These are phyloP conservation scores for Hippopotamus amphibius DNA, from an alignment of 2,113 vertebrate genomes.

Conservation along the genomic window DNA sequence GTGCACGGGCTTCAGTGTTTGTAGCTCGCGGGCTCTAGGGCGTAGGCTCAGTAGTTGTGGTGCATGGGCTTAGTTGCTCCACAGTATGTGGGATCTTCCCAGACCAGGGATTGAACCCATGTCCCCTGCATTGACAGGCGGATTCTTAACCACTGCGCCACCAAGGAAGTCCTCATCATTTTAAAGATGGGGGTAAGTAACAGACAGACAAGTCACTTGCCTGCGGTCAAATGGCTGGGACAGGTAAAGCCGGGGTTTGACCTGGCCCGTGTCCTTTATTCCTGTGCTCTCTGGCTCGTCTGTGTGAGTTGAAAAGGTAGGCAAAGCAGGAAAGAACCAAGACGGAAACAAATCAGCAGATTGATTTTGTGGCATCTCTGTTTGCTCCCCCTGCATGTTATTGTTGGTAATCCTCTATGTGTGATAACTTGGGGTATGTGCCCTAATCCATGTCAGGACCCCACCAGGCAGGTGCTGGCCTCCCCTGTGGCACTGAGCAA, in stretches of 20 bases:
- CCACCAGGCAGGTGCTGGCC: background rate
- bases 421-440: background rate
- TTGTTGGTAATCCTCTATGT: background rate
- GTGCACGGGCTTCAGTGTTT: too few relatives aligned
- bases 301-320: background rate
- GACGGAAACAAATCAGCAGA: background rate
- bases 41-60: too few relatives aligned
- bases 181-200: background rate
- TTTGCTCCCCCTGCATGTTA: background rate
- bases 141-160: too few relatives aligned
- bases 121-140: too few relatives aligned
- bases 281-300: rapidly evolving
- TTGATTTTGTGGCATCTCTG: too few relatives aligned
- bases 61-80: too few relatives aligned
- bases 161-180: background rate
- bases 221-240: background rate
- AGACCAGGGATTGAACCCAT: too few relatives aligned
- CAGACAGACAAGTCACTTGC: background rate
- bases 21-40: too few relatives aligned
- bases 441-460: background rate
- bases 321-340: background rate
- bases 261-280: background rate
- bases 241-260: background rate
- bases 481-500: rapidly evolving
- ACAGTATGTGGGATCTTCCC: too few relatives aligned